Percentiles rank a stretch among this genome's conserved stretches.
Conservation (phyloP, 2,888 invertebrate genomes). For the Agapostemon virescens region DNA sequence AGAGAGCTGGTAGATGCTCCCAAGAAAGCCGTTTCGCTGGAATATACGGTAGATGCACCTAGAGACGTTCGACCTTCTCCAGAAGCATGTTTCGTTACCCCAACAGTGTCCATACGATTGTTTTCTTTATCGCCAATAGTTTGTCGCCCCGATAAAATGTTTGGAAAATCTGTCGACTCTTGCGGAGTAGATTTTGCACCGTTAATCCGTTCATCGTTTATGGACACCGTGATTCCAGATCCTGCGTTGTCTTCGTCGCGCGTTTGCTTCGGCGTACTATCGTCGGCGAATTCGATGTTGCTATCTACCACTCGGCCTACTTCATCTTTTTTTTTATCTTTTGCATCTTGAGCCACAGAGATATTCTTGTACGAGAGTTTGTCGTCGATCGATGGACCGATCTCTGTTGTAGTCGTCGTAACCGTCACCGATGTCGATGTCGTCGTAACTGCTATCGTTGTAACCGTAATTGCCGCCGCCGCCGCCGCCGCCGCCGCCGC, state of each 20-base stretch:
- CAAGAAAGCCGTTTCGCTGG: slow-evolving; percentile 82
- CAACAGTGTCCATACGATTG: background rate
- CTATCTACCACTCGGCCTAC: slow-evolving; percentile 7
- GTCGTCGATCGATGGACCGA: slow-evolving; percentile 10
- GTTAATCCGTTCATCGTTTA: slow-evolving; percentile 73
- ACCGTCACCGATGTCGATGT: background rate
- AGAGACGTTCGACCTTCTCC: slow-evolving; percentile 80
- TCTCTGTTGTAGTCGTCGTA: background rate
- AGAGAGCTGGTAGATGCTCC: slow-evolving; percentile 82
- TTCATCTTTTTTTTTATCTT: slow-evolving; percentile 38
- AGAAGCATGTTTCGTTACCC: slow-evolving; percentile 80
- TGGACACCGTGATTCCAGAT: slow-evolving; percentile 71
- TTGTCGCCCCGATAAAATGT: slow-evolving; percentile 30
- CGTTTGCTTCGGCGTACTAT: slow-evolving; percentile 48
- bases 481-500: no score
- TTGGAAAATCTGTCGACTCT: slow-evolving; percentile 60
- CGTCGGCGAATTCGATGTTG: background rate
- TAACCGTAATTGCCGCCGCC: no score
- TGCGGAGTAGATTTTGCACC: slow-evolving; percentile 69
- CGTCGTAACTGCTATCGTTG: no score
- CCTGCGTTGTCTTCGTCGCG: slow-evolving; percentile 8
- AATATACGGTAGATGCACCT: slow-evolving; percentile 57
- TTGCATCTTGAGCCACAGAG: slow-evolving; percentile 29
- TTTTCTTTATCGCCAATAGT: background rate
- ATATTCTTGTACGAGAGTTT: slow-evolving; percentile 49